Evolutionary conservation across 2,113 vertebrate species (phyloP).

Genomic region (Anguilla japonica): DNA sequence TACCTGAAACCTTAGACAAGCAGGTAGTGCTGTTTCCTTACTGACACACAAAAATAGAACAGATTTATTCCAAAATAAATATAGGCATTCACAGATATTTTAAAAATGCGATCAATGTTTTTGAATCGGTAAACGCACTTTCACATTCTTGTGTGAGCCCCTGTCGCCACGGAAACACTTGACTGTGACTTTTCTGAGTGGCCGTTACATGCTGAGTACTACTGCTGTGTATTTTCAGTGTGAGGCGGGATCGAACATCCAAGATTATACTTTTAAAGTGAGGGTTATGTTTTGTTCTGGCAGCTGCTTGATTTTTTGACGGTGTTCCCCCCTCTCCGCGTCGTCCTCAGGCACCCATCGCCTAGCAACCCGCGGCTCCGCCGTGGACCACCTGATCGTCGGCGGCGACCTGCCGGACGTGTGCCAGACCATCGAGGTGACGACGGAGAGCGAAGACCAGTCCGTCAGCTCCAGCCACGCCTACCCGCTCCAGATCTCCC

Average conservation of each 20-base stretch:
- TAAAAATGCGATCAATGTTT: too few relatives aligned
- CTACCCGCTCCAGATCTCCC: slow-evolving; percentile 95
- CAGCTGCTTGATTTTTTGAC: not conserved
- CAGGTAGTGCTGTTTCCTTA: not conserved
- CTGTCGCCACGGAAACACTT: not conserved
- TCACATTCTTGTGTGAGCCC: too few relatives aligned
- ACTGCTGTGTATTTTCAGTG: not conserved
- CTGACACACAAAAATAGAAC: too few relatives aligned
- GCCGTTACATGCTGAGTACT: not conserved
- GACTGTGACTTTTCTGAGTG: not conserved
- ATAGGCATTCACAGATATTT: too few relatives aligned
- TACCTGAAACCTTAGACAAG: not conserved
- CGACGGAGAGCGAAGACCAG: slow-evolving; percentile 94
- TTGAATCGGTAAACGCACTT: too few relatives aligned
- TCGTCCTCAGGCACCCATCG: slow-evolving; percentile 23
- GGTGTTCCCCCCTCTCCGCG: slow-evolving; percentile 15
- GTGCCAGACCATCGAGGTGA: slow-evolving; percentile 96
- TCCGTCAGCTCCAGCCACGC: slow-evolving; percentile 86
- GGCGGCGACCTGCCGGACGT: slow-evolving; percentile 89
- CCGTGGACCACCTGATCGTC: slow-evolving; percentile 84
- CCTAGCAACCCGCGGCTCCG: slow-evolving; percentile 40
- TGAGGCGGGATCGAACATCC: not conserved
- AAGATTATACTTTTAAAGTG: not conserved
- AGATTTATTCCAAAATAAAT: too few relatives aligned
- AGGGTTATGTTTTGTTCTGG: not conserved